These are phyloP conservation scores for Brachionus angularis DNA, from an alignment of 1,140 invertebrate genomes.

Conservation along the genomic window DNA sequence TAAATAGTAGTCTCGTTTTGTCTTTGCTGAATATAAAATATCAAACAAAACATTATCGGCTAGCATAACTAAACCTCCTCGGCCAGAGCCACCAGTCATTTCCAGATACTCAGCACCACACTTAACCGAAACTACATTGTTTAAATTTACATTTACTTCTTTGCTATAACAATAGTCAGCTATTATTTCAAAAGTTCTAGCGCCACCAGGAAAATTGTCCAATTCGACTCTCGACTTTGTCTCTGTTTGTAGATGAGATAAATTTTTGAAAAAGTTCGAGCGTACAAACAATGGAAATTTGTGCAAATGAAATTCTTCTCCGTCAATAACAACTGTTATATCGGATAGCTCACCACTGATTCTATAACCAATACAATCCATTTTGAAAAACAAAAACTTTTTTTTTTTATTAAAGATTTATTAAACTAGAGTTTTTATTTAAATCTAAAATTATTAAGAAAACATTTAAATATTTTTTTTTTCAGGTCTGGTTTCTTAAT, in stretches of 20 bases:
- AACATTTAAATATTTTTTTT: too few species aligned
- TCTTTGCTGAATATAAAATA: conserved; percentile 10
- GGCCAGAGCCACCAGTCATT: conserved; percentile 37
- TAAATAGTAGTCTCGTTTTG: conserved; percentile 36
- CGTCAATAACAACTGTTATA: conserved; percentile 39
- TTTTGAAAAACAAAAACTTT: conserved; percentile 24
- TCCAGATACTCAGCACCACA: conserved; percentile 44
- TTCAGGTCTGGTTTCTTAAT: too few species aligned
- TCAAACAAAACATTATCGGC: conserved; percentile 39
- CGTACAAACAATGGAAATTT: conserved; percentile 44
- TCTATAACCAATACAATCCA: conserved; percentile 42
- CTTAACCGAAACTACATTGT: conserved; percentile 40
- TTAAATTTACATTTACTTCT: conserved; percentile 19
- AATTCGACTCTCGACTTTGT: conserved; percentile 8
- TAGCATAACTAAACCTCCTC: conserved; percentile 21
- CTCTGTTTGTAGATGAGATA: not conserved
- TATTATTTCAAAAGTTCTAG: conserved; percentile 36
- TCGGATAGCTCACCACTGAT: conserved; percentile 42
- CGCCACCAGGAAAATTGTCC: conserved; percentile 44
- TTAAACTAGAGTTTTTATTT: too few species aligned
- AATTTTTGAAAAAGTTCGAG: conserved; percentile 44
- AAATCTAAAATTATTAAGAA: too few species aligned
- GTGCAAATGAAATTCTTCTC: conserved; percentile 44
- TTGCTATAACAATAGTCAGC: conserved; percentile 44
- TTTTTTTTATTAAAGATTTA: not conserved